Base-by-base conservation (phyloP, 2,888 invertebrate genomes). In the Dorcus parallelipipedus region DNA sequence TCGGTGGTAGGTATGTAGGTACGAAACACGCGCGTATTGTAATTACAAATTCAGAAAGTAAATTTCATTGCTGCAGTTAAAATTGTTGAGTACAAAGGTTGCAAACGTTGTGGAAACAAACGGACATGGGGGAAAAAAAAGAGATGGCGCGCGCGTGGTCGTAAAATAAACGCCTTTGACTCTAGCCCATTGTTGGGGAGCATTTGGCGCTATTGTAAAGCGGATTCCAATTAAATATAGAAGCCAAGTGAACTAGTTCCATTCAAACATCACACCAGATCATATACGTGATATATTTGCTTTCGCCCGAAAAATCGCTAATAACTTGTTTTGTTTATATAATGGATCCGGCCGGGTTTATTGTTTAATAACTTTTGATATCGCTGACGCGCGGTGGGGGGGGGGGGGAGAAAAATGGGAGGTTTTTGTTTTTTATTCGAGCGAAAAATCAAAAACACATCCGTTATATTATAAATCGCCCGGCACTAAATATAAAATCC, bases 21-120 rank as follows among this genome's bases (percentile, higher is more conserved):
- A n/a, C 14, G 20, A 45, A 45, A 14, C 45, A 45, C 45, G 9
- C 14, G 17, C 20, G 45, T 5, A n/a, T 14, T 20, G 4, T 45
- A 45, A 45, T 45, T 45, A 45, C 45, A 45, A 45, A 45, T 45
- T 45, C 45, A 3, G 45, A 45, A 45, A 45, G 45, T 45, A 45
- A 45, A 45, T 45, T 45, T 14, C 20, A 10, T 14, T 14, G 45
- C 9, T 45, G 45, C 45, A 45, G 45, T 5, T 45, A 14, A 45
- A 45, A 45, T 45, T 45, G 17, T n/a, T 2, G 9, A n/a, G 7
- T 20, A 45, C 45, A 45, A 45, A 14, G 17, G 45, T 45, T 10
- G 17, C 26, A 9, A 45, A 45, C 20, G 45, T 45, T 45, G 14
- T 17, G 45, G 20, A 45, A 45, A 45, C 20, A 10, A 45, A 9